These are phyloP conservation scores for Lota lota DNA, from an alignment of 2,113 vertebrate genomes.

Conservation along the genomic window DNA sequence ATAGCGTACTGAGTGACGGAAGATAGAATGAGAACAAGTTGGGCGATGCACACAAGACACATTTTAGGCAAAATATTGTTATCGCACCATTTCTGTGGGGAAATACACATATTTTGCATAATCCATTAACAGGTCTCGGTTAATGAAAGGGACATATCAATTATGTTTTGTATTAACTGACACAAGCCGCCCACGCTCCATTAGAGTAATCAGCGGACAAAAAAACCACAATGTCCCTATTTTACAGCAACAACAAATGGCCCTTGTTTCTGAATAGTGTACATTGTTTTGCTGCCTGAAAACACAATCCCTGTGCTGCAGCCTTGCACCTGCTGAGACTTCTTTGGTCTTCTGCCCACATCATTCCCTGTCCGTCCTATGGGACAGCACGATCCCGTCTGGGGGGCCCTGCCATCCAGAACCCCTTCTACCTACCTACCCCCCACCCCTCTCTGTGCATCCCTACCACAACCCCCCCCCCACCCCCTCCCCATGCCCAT, in stretches of 20 bases:
- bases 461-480: conserved; percentile 32
- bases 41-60: neutral
- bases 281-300: too few relatives aligned
- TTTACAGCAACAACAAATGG: neutral
- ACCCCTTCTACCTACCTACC: conserved; percentile 23
- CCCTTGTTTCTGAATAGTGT: neutral
- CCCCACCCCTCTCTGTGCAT: conserved; percentile 21
- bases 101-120: neutral
- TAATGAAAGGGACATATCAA: neutral
- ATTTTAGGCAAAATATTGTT: too few relatives aligned
- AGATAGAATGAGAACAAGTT: neutral
- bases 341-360: neutral
- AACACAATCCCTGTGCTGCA: too few relatives aligned
- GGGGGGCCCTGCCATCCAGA: conserved; percentile 7
- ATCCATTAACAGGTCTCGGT: neutral
- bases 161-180: neutral
- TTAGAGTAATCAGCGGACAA: neutral
- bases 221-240: neutral
- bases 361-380: neutral
- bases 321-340: neutral
- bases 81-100: too few relatives aligned
- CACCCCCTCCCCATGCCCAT: conserved; percentile 37
- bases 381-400: too few relatives aligned
- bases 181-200: neutral
- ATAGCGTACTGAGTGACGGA: too few relatives aligned